phyloP scores from a whole-genome alignment of 2,797 vertebrate genomes.

The Pseudochirops corinnae region DNA sequence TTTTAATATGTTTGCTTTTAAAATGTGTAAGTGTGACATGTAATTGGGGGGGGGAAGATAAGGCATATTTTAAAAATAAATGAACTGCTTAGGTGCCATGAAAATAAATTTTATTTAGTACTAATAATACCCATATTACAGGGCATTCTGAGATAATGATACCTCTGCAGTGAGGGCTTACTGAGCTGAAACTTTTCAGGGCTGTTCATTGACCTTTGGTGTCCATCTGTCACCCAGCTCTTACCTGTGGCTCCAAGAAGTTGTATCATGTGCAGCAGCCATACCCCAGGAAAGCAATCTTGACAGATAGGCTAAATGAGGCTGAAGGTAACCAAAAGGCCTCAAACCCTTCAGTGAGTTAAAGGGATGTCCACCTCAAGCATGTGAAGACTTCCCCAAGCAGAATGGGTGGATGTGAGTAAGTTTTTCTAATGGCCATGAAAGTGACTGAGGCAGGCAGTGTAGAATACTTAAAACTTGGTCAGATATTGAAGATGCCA shows the following conservation, averaged over 20 bases:
- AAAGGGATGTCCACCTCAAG: background rate
- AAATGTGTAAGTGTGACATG: background rate
- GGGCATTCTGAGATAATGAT: background rate
- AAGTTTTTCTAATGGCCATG: background rate
- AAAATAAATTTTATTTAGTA: background rate
- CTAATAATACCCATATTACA: background rate
- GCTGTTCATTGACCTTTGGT: background rate
- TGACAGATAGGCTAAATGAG: background rate
- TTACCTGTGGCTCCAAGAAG: background rate
- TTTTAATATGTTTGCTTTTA: background rate
- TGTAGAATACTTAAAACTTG: background rate
- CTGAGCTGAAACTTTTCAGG: background rate
- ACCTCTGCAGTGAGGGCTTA: background rate
- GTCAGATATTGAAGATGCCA: background rate
- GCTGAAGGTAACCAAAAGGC: background rate
- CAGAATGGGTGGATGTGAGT: background rate
- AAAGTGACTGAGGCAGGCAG: background rate
- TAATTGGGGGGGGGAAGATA: no score
- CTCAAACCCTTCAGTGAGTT: background rate
- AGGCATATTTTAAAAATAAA: background rate
- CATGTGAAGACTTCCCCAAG: background rate
- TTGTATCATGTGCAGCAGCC: background rate
- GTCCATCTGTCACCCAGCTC: background rate
- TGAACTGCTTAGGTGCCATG: background rate
- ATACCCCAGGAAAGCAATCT: background rate